A percentile compares a stretch with the other conserved stretches of the same genome.
These are phyloP conservation scores for Tenthredo notha DNA, from an alignment of 2,888 invertebrate genomes.

Conservation along the genomic window DNA sequence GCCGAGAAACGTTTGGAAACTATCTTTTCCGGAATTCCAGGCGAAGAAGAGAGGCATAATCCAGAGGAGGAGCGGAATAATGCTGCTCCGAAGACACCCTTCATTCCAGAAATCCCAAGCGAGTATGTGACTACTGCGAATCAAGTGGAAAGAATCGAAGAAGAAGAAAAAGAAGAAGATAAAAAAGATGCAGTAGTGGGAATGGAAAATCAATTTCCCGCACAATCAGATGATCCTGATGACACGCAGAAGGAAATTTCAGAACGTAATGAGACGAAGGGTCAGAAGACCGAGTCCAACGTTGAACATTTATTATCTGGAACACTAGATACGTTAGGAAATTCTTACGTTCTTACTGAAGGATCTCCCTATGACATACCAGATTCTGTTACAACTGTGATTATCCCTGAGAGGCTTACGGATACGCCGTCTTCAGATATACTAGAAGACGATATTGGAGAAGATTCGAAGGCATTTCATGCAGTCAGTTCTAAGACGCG, in stretches of 20 bases:
- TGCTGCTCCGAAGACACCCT: slow-evolving; percentile 21
- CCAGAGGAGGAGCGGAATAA: background rate
- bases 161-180: background rate
- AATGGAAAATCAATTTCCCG: slow-evolving; percentile 11
- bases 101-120: slow-evolving; percentile 31
- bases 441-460: slow-evolving; percentile 35
- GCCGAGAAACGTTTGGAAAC: slow-evolving; percentile 57
- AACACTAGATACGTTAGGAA: slow-evolving; percentile 24
- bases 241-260: background rate
- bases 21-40: background rate
- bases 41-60: slow-evolving; percentile 39
- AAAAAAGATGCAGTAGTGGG: background rate
- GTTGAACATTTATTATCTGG: slow-evolving; percentile 4
- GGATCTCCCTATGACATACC: slow-evolving; percentile 75
- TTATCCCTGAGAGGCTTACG: slow-evolving; percentile 68
- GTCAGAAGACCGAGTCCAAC: background rate
- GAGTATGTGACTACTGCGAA: slow-evolving; percentile 21
- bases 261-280: background rate
- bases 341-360: slow-evolving; percentile 71
- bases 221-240: slow-evolving; percentile 27
- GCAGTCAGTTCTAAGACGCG: background rate
- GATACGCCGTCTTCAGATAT: slow-evolving; percentile 57
- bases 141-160: background rate
- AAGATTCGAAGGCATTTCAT: background rate
- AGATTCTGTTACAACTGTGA: slow-evolving; percentile 73